Evolutionary conservation across 2,113 vertebrate genomes (phyloP), one percentile per base, ranked within the genome.

Genomic region (Gorsachius goisagi): DNA sequence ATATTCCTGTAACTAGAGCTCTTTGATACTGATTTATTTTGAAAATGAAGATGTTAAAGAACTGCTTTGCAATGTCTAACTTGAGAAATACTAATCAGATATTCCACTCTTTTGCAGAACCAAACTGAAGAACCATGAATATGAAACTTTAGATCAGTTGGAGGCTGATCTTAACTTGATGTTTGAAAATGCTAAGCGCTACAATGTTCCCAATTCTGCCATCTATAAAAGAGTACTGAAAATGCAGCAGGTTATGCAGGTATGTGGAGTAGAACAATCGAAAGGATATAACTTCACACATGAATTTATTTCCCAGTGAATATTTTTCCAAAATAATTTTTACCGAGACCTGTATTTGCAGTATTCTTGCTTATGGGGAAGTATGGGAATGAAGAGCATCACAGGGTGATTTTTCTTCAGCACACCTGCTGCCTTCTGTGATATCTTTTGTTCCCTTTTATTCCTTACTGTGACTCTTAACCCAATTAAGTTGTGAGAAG

Each of bases 171-270:
- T 99, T 95, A 99, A 99, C 76, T 93, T 99, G 97, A 99, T 99
- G 99, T 99, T 99, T 97, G 99, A 99, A 98, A 99, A 99, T 87
- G 99, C 99, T 87, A 99, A 99, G 87, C 99, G 99, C 80, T 99
- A 99, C 96, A 99, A 99, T 37, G 98, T 99, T 94, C 99, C 99
- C 78, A 99, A 99, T 96, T 99, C 99, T 69, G 98, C 99, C 90
- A 99, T 99, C 98, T 99, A 99, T 97, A 99, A 99, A 63, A 98
- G 99, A 45, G 99, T 99, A 12, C 97, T 99, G 73, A 99, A 99
- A 97, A 98, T 99, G 93, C 99, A 99, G 87, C 99, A 99, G 89
- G 98, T 99, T 89, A 99, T 99, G 98, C 99, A 99, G 99, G 99
- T 99, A 97, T 50, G 74, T 89, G 67, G 23, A 84, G 47, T 9